These are phyloP conservation scores for Silurus asotus DNA, from an alignment of 2,113 vertebrate genomes.

Conservation along the genomic window DNA sequence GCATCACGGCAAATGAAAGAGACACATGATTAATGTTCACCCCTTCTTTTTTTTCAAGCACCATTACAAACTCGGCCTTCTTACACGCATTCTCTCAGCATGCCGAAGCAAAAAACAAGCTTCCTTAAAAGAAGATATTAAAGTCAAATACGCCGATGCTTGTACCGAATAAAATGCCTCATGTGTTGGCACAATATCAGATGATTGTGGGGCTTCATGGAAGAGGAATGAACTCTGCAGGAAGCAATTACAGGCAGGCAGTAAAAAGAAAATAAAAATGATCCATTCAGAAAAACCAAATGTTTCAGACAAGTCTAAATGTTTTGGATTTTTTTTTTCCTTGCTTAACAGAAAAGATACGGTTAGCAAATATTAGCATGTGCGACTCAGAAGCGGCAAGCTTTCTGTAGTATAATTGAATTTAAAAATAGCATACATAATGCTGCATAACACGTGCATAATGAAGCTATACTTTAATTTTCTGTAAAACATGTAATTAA, in stretches of 20 bases:
- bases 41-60: constrained; percentile 71
- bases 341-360: background rate
- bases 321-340: background rate
- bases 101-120: constrained; percentile 31
- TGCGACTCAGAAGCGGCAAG: background rate
- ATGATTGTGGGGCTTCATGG: constrained; percentile 27
- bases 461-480: background rate
- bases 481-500: too few relatives aligned
- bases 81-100: constrained; percentile 28
- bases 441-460: background rate
- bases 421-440: background rate
- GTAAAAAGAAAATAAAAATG: constrained; percentile 24
- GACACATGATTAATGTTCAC: constrained; percentile 84
- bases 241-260: constrained; percentile 33
- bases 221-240: constrained; percentile 23
- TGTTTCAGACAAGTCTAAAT: background rate
- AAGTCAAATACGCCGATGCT: constrained; percentile 24
- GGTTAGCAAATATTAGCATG: background rate
- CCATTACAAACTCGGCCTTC: constrained; percentile 66
- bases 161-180: constrained; percentile 32
- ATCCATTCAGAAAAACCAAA: constrained; percentile 21
- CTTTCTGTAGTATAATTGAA: background rate
- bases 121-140: constrained; percentile 45
- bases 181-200: constrained; percentile 46
- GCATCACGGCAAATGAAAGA: constrained; percentile 79